Evolutionary conservation across 2,113 vertebrate genomes (phyloP).

Genomic region (Serranochromis macrocephalus): DNA sequence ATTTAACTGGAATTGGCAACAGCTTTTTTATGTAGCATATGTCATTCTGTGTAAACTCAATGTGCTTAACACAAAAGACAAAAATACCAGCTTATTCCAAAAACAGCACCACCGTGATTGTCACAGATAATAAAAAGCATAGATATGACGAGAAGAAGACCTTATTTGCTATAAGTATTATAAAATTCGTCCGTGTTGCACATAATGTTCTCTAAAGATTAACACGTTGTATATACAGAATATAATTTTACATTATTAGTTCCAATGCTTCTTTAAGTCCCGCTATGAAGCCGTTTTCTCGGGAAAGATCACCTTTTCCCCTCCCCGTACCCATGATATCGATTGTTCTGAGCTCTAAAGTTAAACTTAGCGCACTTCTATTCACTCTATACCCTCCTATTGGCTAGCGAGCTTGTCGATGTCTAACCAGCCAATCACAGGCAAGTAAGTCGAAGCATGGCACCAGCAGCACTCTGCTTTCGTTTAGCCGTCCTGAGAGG

Average conservation of each 20-base stretch:
- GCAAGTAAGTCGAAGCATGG: neutral
- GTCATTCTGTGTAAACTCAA: neutral
- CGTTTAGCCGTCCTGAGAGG: slow-evolving; percentile 21
- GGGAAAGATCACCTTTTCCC: accelerated
- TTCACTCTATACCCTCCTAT: neutral
- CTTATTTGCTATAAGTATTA: neutral
- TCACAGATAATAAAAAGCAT: neutral
- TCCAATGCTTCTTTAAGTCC: neutral
- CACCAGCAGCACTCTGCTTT: neutral
- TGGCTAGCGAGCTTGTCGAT: neutral
- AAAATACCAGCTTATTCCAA: neutral
- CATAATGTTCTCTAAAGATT: neutral
- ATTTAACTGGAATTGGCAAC: neutral
- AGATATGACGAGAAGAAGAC: accelerated
- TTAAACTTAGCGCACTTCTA: neutral
- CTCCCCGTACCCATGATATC: accelerated
- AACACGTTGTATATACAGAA: neutral
- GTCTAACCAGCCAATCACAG: slow-evolving; percentile 15
- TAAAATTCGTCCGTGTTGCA: accelerated
- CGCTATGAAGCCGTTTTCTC: neutral
- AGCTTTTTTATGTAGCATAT: accelerated
- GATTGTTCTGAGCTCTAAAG: slow-evolving; percentile 4
- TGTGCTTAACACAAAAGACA: neutral
- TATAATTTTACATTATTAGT: neutral
- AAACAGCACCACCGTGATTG: neutral